These are phyloP conservation scores for Fragum sueziense DNA, from an alignment of 2,888 invertebrate genomes.

Conservation along the genomic window DNA sequence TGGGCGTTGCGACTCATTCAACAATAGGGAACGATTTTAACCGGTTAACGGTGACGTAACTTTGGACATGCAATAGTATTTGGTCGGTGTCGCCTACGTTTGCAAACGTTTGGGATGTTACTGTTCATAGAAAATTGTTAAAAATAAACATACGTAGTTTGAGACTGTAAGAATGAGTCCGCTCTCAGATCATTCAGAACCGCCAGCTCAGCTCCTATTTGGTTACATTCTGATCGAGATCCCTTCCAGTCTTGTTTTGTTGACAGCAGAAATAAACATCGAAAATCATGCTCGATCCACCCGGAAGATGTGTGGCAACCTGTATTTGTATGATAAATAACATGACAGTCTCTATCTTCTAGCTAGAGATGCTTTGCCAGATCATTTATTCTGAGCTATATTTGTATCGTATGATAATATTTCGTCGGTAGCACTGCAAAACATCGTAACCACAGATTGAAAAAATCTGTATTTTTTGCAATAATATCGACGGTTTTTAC, in stretches of 20 bases:
- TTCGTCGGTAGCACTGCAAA: too few relatives aligned
- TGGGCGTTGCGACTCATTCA: too few relatives aligned
- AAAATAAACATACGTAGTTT: background rate
- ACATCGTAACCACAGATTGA: too few relatives aligned
- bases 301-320: slow-evolving; percentile 16
- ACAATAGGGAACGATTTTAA: too few relatives aligned
- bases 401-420: too few relatives aligned
- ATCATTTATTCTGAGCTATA: too few relatives aligned
- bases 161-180: slow-evolving; percentile 10
- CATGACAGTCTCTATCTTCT: too few relatives aligned
- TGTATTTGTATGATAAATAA: too few relatives aligned
- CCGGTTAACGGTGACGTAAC: too few relatives aligned
- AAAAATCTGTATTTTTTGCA: too few relatives aligned
- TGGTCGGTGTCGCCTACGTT: background rate
- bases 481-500: too few relatives aligned
- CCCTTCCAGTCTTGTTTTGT: background rate
- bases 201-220: slow-evolving; percentile 24
- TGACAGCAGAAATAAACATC: slow-evolving; percentile 19
- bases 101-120: background rate
- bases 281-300: slow-evolving; percentile 22
- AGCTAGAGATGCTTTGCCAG: too few relatives aligned
- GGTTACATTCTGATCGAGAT: slow-evolving; percentile 6
- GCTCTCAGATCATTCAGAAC: background rate
- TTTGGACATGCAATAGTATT: background rate
- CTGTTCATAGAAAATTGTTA: background rate